Percentiles rank a stretch among this genome's conserved stretches.
Evolutionary conservation across 2,888 invertebrate species (phyloP).

Genomic region (Panzeria rudis): DNA sequence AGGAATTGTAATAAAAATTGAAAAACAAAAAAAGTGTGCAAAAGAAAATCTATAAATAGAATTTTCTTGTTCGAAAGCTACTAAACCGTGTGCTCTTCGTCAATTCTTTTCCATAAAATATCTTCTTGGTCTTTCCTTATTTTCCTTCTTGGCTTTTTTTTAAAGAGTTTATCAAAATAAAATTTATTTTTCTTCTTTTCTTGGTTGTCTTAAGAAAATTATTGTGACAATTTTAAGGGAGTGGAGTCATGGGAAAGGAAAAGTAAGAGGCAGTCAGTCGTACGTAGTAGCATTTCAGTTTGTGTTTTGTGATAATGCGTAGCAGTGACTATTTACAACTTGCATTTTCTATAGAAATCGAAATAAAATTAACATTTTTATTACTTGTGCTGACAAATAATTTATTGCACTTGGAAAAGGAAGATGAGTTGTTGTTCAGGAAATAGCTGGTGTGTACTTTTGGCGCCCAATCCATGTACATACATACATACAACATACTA

Average conservation of each 20-base stretch:
- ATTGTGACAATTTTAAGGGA: constrained; percentile 55
- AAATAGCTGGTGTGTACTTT: constrained; percentile 1
- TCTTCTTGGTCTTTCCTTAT: constrained; percentile 1
- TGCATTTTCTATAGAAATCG: constrained; percentile 54
- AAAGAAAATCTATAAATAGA: constrained; percentile 68
- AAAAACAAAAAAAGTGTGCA: neutral
- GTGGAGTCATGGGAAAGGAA: constrained; percentile 1
- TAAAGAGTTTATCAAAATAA: constrained; percentile 48
- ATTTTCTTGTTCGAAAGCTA: constrained; percentile 46
- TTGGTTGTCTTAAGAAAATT: constrained; percentile 23
- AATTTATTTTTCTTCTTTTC: constrained; percentile 12
- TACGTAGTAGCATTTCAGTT: neutral
- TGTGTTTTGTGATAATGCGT: constrained; percentile 28
- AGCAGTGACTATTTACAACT: constrained; percentile 41
- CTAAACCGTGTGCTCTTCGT: constrained; percentile 43
- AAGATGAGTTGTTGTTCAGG: constrained; percentile 22
- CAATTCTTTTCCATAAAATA: constrained; percentile 52
- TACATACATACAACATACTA: no score
- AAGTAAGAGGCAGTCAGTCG: neutral
- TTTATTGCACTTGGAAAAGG: constrained; percentile 38
- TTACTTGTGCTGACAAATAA: constrained; percentile 50
- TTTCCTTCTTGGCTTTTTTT: constrained; percentile 9
- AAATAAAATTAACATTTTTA: constrained; percentile 65
- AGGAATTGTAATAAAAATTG: constrained; percentile 9
- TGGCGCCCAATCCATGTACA: constrained; percentile 3